These are phyloP conservation scores for Metellina segmentata DNA, from an alignment of 2,888 invertebrate species.

Conservation along the genomic window DNA sequence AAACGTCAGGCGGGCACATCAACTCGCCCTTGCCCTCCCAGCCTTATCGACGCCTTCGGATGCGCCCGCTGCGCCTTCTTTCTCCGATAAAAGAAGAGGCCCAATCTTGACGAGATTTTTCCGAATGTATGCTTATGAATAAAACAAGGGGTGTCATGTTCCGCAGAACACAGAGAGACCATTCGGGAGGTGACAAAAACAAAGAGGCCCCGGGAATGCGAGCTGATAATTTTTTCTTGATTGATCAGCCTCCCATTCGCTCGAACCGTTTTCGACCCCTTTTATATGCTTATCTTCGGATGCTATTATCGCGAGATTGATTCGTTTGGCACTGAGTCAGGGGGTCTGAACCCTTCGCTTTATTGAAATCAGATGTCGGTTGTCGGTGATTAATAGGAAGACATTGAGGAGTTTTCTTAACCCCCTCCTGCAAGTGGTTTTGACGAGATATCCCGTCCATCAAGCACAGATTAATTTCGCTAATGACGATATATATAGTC, in stretches of 20 bases:
- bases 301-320: not conserved
- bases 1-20: slow-evolving; percentile 60
- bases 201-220: slow-evolving; percentile 9
- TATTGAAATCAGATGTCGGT: not conserved
- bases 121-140: slow-evolving; percentile 62
- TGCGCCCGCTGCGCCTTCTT: not conserved
- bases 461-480: too few species aligned
- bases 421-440: too few species aligned
- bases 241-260: slow-evolving; percentile 25
- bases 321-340: not conserved
- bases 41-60: slow-evolving; percentile 58
- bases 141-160: slow-evolving; percentile 69
- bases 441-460: too few species aligned
- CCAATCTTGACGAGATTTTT: slow-evolving; percentile 59
- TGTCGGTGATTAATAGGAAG: not conserved
- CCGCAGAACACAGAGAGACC: slow-evolving; percentile 18
- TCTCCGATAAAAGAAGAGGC: slow-evolving; percentile 56
- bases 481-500: too few species aligned
- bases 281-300: not conserved
- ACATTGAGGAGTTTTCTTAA: not conserved
- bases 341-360: not conserved
- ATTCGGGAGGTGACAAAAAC: slow-evolving; percentile 36
- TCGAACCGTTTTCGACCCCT: not conserved
- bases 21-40: slow-evolving; percentile 40
- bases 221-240: slow-evolving; percentile 54